phyloP scores from a whole-genome alignment of 2,888 invertebrate species.

The Rugalucina vietnamica region DNA sequence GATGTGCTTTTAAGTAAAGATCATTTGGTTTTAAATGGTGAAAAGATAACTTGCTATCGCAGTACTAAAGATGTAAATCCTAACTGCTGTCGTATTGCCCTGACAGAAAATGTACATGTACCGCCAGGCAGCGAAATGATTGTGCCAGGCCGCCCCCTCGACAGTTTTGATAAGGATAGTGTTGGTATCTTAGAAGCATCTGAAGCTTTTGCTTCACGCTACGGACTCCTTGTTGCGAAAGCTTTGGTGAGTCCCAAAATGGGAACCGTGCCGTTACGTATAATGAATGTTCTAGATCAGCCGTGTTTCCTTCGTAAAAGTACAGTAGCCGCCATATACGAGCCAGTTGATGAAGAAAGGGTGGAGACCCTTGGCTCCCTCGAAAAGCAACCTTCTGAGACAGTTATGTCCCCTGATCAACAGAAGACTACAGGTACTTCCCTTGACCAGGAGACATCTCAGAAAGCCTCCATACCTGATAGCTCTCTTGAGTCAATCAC shows the following conservation, averaged over 20 bases:
- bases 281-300: slow-evolving; percentile 13
- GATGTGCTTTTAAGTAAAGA: too few species aligned
- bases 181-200: slow-evolving; percentile 16
- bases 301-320: slow-evolving; percentile 16
- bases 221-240: slow-evolving; percentile 17
- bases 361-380: too few species aligned
- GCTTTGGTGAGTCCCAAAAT: slow-evolving; percentile 17
- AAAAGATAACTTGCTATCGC: not conserved
- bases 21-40: too few species aligned
- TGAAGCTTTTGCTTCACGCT: not conserved
- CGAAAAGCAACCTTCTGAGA: too few species aligned
- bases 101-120: slow-evolving; percentile 5
- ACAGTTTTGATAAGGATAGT: not conserved
- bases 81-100: slow-evolving; percentile 1
- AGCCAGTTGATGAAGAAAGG: not conserved
- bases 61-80: not conserved
- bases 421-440: too few species aligned
- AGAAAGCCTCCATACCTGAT: too few species aligned
- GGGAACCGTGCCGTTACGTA: slow-evolving; percentile 32
- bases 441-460: too few species aligned
- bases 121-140: slow-evolving; percentile 23
- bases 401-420: too few species aligned
- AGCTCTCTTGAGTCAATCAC: too few species aligned
- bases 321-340: slow-evolving; percentile 21
- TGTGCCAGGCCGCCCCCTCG: slow-evolving; percentile 1